Conservation (phyloP, 2,113 vertebrate genomes). For the Gymnocephalus cernua region DNA sequence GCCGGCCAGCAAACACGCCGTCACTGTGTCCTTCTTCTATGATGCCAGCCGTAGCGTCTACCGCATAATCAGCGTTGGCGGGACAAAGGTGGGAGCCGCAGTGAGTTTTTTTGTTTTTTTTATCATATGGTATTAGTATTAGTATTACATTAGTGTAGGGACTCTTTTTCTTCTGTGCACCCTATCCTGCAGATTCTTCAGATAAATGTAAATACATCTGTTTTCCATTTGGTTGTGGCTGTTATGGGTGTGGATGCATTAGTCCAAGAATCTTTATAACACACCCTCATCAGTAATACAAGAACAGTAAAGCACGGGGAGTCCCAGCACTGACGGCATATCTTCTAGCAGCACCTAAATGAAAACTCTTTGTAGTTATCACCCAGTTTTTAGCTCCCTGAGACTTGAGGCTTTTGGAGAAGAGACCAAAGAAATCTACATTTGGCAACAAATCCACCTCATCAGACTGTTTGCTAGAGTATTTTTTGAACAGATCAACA, state of each 20-base stretch:
- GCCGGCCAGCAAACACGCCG: slow-evolving; percentile 94
- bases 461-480: slow-evolving; percentile 32
- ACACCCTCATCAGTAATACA: neutral
- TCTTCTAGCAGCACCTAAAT: slow-evolving; percentile 28
- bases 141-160: neutral
- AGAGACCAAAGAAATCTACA: slow-evolving; percentile 50
- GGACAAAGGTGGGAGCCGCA: slow-evolving; percentile 89
- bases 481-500: slow-evolving; percentile 25
- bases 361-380: slow-evolving; percentile 46
- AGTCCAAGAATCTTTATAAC: slow-evolving; percentile 39
- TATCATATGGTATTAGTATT: neutral
- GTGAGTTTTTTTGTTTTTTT: neutral
- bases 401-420: slow-evolving; percentile 50
- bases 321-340: neutral
- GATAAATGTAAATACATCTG: slow-evolving; percentile 11
- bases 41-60: slow-evolving; percentile 92
- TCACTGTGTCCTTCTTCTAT: slow-evolving; percentile 89
- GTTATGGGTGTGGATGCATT: slow-evolving; percentile 27
- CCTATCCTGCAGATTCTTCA: slow-evolving; percentile 3
- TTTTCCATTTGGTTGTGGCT: slow-evolving; percentile 19
- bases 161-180: neutral
- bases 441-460: slow-evolving; percentile 51
- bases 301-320: slow-evolving; percentile 31
- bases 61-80: slow-evolving; percentile 96
- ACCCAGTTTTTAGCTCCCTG: slow-evolving; percentile 16